Percentiles rank a stretch among this genome's conserved stretches.
Evolutionary conservation across 2,888 invertebrate genomes (phyloP).

Genomic region (Brassicogethes aeneus): DNA sequence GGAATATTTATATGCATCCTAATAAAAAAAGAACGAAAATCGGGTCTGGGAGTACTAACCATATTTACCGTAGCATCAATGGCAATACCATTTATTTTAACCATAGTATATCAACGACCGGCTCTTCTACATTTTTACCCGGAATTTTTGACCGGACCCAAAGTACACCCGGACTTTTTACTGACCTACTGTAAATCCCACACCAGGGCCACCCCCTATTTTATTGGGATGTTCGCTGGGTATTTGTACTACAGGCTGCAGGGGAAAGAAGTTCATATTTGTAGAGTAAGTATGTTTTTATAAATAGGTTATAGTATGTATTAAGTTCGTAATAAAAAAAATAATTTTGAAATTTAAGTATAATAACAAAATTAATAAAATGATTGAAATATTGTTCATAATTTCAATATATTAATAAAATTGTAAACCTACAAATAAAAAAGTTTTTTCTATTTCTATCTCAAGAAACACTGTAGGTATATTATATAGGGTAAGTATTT

Average conservation of each 20-base stretch:
- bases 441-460: too few relatives aligned
- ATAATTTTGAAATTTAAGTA: too few relatives aligned
- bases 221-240: conserved; percentile 50
- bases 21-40: conserved; percentile 37
- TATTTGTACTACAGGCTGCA: conserved; percentile 39
- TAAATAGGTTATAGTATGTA: conserved; percentile 3
- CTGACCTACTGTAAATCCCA: conserved; percentile 52
- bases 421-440: too few relatives aligned
- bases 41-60: conserved; percentile 38
- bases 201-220: conserved; percentile 49
- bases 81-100: conserved; percentile 45
- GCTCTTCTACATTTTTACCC: conserved; percentile 50
- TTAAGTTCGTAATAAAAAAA: too few relatives aligned
- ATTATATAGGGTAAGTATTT: too few relatives aligned
- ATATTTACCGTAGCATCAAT: conserved; percentile 40
- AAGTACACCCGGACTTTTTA: conserved; percentile 45
- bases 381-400: too few relatives aligned
- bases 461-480: too few relatives aligned
- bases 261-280: conserved; percentile 29
- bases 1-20: conserved; percentile 44
- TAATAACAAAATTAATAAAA: too few relatives aligned
- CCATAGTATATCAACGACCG: conserved; percentile 42
- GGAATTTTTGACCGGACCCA: conserved; percentile 46
- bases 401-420: too few relatives aligned
- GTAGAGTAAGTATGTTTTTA: conserved; percentile 34